phyloP scores from a whole-genome alignment of 2,888 invertebrate genomes.

The Gnatocerus cornutus region DNA sequence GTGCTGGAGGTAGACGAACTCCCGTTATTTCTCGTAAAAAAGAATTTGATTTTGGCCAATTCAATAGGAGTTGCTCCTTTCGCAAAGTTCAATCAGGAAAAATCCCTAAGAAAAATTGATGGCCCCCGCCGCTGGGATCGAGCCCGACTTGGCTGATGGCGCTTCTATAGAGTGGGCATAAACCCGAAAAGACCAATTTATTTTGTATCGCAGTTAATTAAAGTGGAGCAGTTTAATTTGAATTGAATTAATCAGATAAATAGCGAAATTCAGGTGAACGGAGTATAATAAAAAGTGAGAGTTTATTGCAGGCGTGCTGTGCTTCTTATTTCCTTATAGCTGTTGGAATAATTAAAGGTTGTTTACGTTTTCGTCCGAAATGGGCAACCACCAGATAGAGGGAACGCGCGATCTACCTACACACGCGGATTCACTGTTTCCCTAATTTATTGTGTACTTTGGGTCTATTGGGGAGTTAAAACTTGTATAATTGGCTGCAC shows the following conservation, averaged over 20 bases:
- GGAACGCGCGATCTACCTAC: constrained; percentile 27
- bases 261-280: constrained; percentile 39
- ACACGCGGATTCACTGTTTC: constrained; percentile 53
- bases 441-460: constrained; percentile 63
- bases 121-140: constrained; percentile 16
- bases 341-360: constrained; percentile 40
- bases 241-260: constrained; percentile 44
- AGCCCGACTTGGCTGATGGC: constrained; percentile 11
- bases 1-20: neutral
- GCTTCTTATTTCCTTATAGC: constrained; percentile 37
- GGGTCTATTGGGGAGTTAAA: constrained; percentile 63
- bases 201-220: constrained; percentile 42
- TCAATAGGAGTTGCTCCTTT: constrained; percentile 25
- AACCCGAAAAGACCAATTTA: constrained; percentile 19
- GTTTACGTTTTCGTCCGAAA: constrained; percentile 33
- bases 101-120: constrained; percentile 23
- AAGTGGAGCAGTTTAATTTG: constrained; percentile 39
- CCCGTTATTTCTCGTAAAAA: constrained; percentile 9
- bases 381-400: constrained; percentile 25
- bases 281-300: constrained; percentile 33
- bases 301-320: constrained; percentile 26
- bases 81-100: constrained; percentile 20
- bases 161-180: constrained; percentile 15
- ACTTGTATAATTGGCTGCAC: constrained; percentile 68
- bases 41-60: constrained; percentile 17